Conservation (phyloP, 2,888 invertebrate species). For the Microplitis deprimator region DNA sequence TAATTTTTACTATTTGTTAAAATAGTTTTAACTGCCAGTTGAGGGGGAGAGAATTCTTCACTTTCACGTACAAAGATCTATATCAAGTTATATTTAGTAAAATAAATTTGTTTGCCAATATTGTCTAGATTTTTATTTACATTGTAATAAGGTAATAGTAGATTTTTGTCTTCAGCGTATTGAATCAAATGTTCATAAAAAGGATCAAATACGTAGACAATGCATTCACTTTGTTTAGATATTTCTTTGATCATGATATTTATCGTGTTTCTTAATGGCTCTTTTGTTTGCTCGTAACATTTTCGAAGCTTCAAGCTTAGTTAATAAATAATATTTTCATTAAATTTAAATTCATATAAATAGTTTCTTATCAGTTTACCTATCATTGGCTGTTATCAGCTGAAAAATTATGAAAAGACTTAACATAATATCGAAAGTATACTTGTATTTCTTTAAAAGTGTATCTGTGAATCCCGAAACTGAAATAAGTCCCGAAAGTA, state of each 20-base stretch:
- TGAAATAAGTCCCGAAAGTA: background rate
- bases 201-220: conserved; percentile 62
- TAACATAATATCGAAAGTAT: background rate
- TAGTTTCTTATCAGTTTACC: conserved; percentile 23
- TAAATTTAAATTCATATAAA: background rate
- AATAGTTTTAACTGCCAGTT: conserved; percentile 49
- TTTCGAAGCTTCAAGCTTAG: conserved; percentile 36
- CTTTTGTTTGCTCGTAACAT: conserved; percentile 28
- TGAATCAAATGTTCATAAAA: conserved; percentile 58
- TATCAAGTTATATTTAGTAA: conserved; percentile 9
- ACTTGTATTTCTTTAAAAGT: background rate
- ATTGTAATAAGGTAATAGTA: conserved; percentile 24
- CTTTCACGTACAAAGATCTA: conserved; percentile 62
- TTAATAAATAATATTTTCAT: background rate
- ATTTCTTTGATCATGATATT: conserved; percentile 59
- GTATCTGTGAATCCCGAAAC: background rate
- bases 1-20: conserved; percentile 71
- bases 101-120: conserved; percentile 19
- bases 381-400: conserved; percentile 19
- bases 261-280: conserved; percentile 56
- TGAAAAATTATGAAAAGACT: conserved; percentile 34
- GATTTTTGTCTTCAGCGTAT: conserved; percentile 45
- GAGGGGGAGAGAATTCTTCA: conserved; percentile 60
- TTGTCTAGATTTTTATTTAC: conserved; percentile 14
- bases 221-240: conserved; percentile 55